Conservation (phyloP, 2,888 invertebrate genomes). For the Drosophila borborema region DNA sequence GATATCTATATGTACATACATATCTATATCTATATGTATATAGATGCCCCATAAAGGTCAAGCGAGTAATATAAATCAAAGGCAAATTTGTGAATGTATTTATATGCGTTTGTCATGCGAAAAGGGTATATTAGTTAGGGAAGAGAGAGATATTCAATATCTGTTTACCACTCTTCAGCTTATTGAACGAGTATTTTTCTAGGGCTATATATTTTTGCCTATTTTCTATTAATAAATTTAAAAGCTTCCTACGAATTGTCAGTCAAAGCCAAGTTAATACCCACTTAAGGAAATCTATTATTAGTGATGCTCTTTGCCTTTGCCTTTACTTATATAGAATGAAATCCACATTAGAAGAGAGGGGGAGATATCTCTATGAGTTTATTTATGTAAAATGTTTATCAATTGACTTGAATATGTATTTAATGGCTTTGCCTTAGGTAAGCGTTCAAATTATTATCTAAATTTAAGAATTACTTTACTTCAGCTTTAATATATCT, state of each 20-base stretch:
- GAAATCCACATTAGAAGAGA: not conserved
- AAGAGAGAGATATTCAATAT: not conserved
- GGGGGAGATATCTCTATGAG: not conserved
- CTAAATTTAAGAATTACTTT: not conserved
- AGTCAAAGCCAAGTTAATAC: not conserved
- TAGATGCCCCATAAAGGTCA: slow-evolving; percentile 4
- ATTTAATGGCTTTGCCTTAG: not conserved
- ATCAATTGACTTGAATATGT: not conserved
- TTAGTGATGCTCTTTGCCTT: not conserved
- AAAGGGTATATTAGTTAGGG: not conserved
- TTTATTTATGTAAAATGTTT: not conserved
- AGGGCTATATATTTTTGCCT: not conserved
- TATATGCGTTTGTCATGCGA: not conserved
- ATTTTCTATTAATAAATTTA: not conserved
- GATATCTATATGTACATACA: not conserved
- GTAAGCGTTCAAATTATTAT: too few relatives aligned
- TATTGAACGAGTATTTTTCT: not conserved
- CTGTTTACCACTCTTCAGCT: too few relatives aligned
- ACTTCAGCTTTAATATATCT: not conserved
- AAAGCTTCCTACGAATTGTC: not conserved
- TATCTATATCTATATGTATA: not conserved
- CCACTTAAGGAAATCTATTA: not conserved
- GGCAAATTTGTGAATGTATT: not conserved
- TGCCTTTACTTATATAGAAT: not conserved
- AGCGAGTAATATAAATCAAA: slow-evolving; percentile 1